Base-by-base conservation (phyloP, 2,113 vertebrate species). In the Recurvirostra avosetta region DNA sequence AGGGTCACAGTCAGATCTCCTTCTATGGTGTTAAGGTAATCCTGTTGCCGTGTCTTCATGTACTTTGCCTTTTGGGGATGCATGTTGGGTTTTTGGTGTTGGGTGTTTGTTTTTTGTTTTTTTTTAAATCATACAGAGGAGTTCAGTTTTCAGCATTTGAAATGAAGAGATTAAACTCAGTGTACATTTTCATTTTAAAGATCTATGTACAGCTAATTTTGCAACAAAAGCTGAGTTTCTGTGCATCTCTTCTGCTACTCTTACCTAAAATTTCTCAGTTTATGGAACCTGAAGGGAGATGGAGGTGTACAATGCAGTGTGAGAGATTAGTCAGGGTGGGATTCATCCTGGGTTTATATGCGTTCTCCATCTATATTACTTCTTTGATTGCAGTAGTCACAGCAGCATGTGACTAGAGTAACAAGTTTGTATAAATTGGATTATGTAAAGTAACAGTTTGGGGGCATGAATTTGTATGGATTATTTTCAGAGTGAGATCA, bases 101-200 rank as follows among this genome's bases (percentile, higher is more conserved):
- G 12, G 6, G 34, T 32, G 6, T 3, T 53, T 71, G 15, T 9
- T 18, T 22, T 30, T 27, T 23, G 3, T 88, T 55, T n/a, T 23
- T 34, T 66, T 50, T 79, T 13, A n/a, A 58, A 58, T 53, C 7
- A 20, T 47, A 41, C 12, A 36, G 45, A 49, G 21, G 19, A 76
- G 22, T 41, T 86, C 23, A 30, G 15, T 71, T 86, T 55, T 59
- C 49, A 59, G 29, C 26, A 12, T 27, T 68, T 49, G 41, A 75
- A 92, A 82, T 0, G 0, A 5, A 79, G 47, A 55, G 3, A 20
- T 75, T 50, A 63, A 67, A 29, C 14, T 88, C 49, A 0, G 0
- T 21, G 12, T 22, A 18, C 1, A 0, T 66, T 74, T 84, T n/a
- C 8, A 43, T 80, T 79, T 81, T 53, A 36, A 53, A 91, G 47